Evolutionary conservation across 1,140 invertebrate genomes (phyloP).

Genomic region (Bombus ignitus): DNA sequence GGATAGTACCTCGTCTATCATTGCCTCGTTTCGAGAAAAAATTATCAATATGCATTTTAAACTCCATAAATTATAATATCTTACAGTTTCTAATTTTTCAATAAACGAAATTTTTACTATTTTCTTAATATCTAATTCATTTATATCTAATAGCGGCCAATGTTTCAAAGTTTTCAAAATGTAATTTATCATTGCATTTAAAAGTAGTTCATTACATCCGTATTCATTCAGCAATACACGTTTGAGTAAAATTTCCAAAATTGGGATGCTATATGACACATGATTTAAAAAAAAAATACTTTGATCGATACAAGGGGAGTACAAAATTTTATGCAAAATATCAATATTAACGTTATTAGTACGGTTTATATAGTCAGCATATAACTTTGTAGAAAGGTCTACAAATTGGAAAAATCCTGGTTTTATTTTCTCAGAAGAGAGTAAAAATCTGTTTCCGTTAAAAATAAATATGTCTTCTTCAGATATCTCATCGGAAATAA

Average conservation of each 20-base stretch:
- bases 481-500: not conserved
- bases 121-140: conserved; percentile 20
- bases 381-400: conserved; percentile 54
- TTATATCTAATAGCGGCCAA: not conserved
- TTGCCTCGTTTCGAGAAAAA: conserved; percentile 33
- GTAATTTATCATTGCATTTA: conserved; percentile 53
- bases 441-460: not conserved
- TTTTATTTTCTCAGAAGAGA: conserved; percentile 36
- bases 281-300: conserved; percentile 62
- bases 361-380: conserved; percentile 39
- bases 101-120: conserved; percentile 17
- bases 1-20: conserved; percentile 27
- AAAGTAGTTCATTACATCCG: conserved; percentile 20
- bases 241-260: conserved; percentile 43
- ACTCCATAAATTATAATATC: conserved; percentile 2
- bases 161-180: conserved; percentile 40
- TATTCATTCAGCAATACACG: conserved; percentile 21
- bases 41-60: conserved; percentile 43
- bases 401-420: conserved; percentile 74
- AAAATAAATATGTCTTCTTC: conserved; percentile 1
- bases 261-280: conserved; percentile 16
- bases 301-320: conserved; percentile 53
- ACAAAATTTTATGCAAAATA: conserved; percentile 56
- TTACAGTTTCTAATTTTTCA: not conserved
- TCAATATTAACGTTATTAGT: conserved; percentile 30